Evolutionary conservation across 37 sponge, comb jelly and placozoan species (phyloP), one percentile per base, ranked within the genome.

Genomic region (Haliclona indistincta): DNA sequence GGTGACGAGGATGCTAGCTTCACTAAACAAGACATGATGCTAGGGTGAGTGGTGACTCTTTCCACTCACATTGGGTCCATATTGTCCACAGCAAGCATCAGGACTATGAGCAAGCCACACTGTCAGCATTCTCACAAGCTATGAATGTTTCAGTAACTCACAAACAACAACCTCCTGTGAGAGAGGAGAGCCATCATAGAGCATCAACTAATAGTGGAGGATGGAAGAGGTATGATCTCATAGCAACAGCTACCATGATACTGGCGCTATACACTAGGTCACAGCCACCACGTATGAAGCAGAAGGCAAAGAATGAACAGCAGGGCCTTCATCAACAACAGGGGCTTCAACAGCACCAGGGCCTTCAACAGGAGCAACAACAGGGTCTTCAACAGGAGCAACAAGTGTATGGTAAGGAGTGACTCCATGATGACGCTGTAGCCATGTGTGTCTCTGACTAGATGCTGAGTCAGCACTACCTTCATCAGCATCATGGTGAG

Each of bases 21-120:
- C 83, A 96, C 97, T 35, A 96, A 93, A 52, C 91, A 93, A 65
- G 97, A 96, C 80, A 93, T 96, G 88, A 88, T 86, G 65, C 73
- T 81, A 43, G 94, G 97, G 92, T 94, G 25, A 25, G 78, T 70
- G 5, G 22, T 2, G 3, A 64, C 34, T 2, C 29, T 4, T 2
- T 68, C 34, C 47, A 43, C 38, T 3, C 36, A 40, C 47, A 43
- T 68, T 33, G 23, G 28, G 4, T 56, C 22, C 37, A 20, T 37
- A 20, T 54, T n/a, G 3, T 33, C 38, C 71, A 33, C 67, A 89
- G 89, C 17, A 89, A 89, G 54, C 89, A 89, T 66, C 89, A 89
- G 68, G 63, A 83, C 20, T 89, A 78, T 63, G 89, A 89, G 54
- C 54, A 22, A 49, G 84, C 89, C 22, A 73, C 84, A 13, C 52